These are phyloP conservation scores for Pygoscelis adeliae DNA, from an alignment of 2,113 vertebrate species.

Conservation along the genomic window DNA sequence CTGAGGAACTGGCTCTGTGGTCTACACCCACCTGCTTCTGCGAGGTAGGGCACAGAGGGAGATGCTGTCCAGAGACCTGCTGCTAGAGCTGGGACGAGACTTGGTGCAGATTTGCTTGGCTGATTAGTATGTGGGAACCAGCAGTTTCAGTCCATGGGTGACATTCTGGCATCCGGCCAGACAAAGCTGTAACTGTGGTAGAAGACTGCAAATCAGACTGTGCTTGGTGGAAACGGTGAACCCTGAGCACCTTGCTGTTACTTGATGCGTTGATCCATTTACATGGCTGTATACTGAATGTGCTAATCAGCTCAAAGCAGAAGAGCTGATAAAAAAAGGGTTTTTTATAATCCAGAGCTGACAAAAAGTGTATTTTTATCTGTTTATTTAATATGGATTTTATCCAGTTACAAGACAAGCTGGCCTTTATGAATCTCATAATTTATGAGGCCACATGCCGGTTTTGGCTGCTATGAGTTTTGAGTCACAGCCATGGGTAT, in stretches of 20 bases:
- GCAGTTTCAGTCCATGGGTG: background rate
- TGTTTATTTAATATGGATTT: background rate
- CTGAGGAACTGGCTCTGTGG: background rate
- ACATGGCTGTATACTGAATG: background rate
- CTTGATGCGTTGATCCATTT: background rate
- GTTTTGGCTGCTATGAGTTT: background rate
- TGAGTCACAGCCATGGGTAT: background rate
- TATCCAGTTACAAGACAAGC: background rate
- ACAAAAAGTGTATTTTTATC: background rate
- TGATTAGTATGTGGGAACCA: background rate
- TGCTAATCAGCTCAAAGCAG: background rate
- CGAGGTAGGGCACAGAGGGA: background rate
- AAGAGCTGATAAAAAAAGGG: background rate
- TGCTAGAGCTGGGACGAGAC: background rate
- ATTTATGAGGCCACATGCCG: background rate
- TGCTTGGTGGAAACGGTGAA: background rate
- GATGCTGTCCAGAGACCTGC: background rate
- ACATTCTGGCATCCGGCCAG: rapidly evolving
- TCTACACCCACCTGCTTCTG: background rate
- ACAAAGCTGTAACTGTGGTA: background rate
- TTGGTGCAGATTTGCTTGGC: background rate
- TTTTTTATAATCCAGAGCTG: background rate
- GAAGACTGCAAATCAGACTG: background rate
- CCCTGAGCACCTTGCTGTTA: background rate
- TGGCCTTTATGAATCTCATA: background rate